A percentile compares a stretch with the other conserved stretches of the same genome.
These are phyloP conservation scores for Jacana jacana DNA, from an alignment of 2,113 vertebrate species.

Conservation along the genomic window DNA sequence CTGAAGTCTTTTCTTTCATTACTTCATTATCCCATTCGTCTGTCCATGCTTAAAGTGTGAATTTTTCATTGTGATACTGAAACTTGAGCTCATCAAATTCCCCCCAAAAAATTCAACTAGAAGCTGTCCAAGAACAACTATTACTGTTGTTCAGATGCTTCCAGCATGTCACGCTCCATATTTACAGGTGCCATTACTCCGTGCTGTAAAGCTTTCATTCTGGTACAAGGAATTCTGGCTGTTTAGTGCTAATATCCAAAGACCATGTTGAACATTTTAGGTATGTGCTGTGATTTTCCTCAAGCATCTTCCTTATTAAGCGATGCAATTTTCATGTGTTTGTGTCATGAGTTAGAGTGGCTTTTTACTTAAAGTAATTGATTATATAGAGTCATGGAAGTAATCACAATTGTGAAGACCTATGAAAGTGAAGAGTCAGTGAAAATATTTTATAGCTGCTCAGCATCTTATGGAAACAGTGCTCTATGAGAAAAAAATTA, in stretches of 20 bases:
- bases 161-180: background rate
- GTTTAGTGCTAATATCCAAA: background rate
- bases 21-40: background rate
- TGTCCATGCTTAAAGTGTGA: background rate
- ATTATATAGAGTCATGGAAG: background rate
- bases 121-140: too few species aligned
- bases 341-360: background rate
- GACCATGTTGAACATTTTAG: background rate
- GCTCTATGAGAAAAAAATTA: background rate
- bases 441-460: background rate
- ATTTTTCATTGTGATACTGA: constrained; percentile 8
- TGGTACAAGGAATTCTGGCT: background rate
- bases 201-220: background rate
- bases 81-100: background rate
- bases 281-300: background rate
- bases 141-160: background rate
- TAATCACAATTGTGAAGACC: accelerated
- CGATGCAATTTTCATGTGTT: background rate
- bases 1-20: background rate
- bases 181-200: background rate
- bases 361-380: background rate
- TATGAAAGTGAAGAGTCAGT: background rate
- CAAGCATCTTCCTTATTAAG: background rate
- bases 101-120: background rate
- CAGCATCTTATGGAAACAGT: background rate